Conservation (phyloP, 2,113 vertebrate species). For the Panthera tigris region DNA sequence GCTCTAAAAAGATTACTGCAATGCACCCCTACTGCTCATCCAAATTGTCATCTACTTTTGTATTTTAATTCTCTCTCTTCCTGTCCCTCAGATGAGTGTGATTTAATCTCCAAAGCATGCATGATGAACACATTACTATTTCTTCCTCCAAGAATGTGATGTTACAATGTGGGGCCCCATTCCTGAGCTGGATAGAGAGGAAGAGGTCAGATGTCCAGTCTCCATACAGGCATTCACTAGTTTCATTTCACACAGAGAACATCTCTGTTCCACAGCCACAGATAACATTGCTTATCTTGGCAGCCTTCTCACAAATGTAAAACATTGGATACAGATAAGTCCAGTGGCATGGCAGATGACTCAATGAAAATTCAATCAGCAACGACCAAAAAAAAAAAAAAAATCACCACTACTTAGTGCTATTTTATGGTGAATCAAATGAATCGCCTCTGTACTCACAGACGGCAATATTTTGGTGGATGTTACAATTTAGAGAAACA, state of each 20-base stretch:
- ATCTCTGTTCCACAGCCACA: conserved; percentile 16
- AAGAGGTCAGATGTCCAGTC: not conserved
- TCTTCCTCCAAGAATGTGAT: conserved; percentile 44
- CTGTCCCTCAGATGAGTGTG: conserved; percentile 42
- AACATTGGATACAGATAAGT: not conserved
- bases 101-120: conserved; percentile 60
- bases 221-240: not conserved
- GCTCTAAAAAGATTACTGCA: conserved; percentile 36
- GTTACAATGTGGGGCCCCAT: not conserved
- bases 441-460: not conserved
- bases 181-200: not conserved
- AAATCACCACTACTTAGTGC: not conserved
- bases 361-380: not conserved
- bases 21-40: not conserved
- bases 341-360: not conserved
- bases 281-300: not conserved
- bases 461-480: not conserved
- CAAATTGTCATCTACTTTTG: conserved; percentile 26
- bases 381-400: not conserved
- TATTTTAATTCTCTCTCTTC: conserved; percentile 24
- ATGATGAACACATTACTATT: conserved; percentile 59
- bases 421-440: not conserved
- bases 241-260: conserved; percentile 36
- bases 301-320: not conserved
- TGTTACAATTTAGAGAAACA: conserved; percentile 1